Base-by-base conservation (phyloP, 2,113 vertebrate genomes). In the Thinocorus orbignyianus region DNA sequence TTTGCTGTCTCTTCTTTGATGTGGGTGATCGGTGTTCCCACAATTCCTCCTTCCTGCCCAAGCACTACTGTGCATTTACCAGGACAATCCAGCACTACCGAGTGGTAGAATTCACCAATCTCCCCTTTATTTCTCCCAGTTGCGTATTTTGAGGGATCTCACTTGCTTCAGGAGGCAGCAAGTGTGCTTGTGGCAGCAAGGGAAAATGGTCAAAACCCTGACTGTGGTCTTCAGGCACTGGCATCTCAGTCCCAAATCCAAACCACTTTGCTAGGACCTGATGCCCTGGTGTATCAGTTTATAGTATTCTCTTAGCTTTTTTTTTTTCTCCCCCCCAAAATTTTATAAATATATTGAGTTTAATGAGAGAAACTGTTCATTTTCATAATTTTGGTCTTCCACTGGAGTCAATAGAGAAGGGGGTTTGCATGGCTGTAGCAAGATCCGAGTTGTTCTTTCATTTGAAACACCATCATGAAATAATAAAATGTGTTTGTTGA, bases 171-270 rank as follows among this genome's bases (percentile, higher is more conserved):
- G 48, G 42, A 49, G 33, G 11, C 66, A 84, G 23, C 23, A 49
- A 35, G 12, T 1, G 20, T 49, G 5, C 19, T n/a, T 60, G 52
- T 66, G 46, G 52, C 61, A 51, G 20, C 12, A 13, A 49, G 37
- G 31, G 49, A n/a, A 66, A 76, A 15, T 0, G 3, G 12, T 28
- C 10, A 3, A 87, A 94, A 52, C 24, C 61, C 17, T n/a, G 33
- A 17, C 28, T 1, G 0, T 39, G 60, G 10, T 51, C 51, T 60
- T 71, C 42, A 55, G 51, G 6, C 10, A 11, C 7, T 3, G 1
- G 0, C 0, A 0, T 12, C 12, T 39, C 10, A 25, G 20, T 33
- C 18, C 33, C 28, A 72, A 64, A 31, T 17, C 35, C 64, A 88
- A 86, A 81, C 13, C 16, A 19, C 13, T 46, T 37, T 71, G 24